Percentiles rank a stretch among this genome's conserved stretches.
These are phyloP conservation scores for Lophotriccus pileatus DNA, from an alignment of 2,797 vertebrate species.

Conservation along the genomic window DNA sequence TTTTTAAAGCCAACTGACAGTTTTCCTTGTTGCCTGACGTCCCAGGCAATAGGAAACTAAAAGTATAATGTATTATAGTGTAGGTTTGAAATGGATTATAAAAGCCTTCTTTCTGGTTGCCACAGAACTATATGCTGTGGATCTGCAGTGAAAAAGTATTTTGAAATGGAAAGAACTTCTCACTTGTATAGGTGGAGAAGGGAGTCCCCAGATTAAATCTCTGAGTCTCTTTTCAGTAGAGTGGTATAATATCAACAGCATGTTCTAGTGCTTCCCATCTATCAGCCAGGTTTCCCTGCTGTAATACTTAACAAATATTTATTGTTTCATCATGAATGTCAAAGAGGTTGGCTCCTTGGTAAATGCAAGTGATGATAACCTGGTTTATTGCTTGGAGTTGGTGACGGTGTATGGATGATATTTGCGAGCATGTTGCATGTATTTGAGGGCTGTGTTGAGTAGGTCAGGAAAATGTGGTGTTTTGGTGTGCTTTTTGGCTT, in stretches of 20 bases:
- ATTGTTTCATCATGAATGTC: neutral
- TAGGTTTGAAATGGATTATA: neutral
- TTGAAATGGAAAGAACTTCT: neutral
- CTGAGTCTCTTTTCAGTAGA: neutral
- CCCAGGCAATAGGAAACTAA: neutral
- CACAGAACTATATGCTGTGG: neutral
- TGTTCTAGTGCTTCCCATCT: neutral
- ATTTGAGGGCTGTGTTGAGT: neutral
- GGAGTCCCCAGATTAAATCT: neutral
- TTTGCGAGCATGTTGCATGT: accelerated
- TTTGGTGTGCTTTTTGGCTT: neutral
- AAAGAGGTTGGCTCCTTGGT: neutral
- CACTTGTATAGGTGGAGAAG: neutral
- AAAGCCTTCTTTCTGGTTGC: neutral
- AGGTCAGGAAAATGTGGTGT: neutral
- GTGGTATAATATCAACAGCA: neutral
- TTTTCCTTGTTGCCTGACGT: neutral
- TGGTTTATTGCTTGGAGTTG: neutral
- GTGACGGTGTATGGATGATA: neutral
- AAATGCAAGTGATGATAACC: neutral
- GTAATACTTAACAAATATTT: neutral
- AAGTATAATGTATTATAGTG: neutral
- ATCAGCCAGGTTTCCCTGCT: neutral
- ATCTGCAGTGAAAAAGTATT: neutral
- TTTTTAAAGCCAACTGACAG: neutral